Evolutionary conservation across 2,888 invertebrate species (phyloP), one percentile per base, ranked within the genome.

Genomic region (Koerneria pararmatus): DNA sequence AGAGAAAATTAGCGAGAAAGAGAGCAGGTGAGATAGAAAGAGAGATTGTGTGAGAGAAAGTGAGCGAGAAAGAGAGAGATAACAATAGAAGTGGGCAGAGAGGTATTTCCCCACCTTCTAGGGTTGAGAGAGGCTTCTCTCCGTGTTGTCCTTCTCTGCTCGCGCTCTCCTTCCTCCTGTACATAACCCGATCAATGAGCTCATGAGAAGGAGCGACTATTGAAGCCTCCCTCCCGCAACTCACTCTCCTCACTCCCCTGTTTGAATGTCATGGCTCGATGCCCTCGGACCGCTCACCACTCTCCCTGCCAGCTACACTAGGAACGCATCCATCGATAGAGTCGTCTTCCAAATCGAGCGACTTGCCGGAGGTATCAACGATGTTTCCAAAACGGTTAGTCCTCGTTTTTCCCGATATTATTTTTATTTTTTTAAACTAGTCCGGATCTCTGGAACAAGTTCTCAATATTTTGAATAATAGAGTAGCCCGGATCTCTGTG

Each of bases 261-360:
- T 35, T 41, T 34, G 15, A n/a, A 34, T 53, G 31, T 34, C 46
- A 61, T 61, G 37, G 46, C 59, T 59, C 59, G 32, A n/a, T 37
- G 22, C 41, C 2, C 4, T n/a, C n/a, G n/a, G n/a, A n/a, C n/a
- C n/a, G n/a, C n/a, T n/a, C n/a, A n/a, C n/a, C n/a, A n/a, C n/a
- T n/a, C n/a, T n/a, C n/a, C n/a, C n/a, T n/a, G n/a, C n/a, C n/a
- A n/a, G n/a, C n/a, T 54, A 54, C 5, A 64, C 64, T 1, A 64
- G 37, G 41, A 75, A 77, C 65, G 72, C 71, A 22, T 75, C 77
- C 1, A 77, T 77, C 32, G 77, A 77, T 60, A 68, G 69, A 67
- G 75, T 77, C 8, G 72, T 75, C 29, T 72, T 72, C 34, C 77
- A 77, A 58, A 70, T 74, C 27, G 46, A 66, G 31, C 49, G 41